Evolutionary conservation across 2,113 vertebrate genomes (phyloP).

Genomic region (Hiodon tergisus): DNA sequence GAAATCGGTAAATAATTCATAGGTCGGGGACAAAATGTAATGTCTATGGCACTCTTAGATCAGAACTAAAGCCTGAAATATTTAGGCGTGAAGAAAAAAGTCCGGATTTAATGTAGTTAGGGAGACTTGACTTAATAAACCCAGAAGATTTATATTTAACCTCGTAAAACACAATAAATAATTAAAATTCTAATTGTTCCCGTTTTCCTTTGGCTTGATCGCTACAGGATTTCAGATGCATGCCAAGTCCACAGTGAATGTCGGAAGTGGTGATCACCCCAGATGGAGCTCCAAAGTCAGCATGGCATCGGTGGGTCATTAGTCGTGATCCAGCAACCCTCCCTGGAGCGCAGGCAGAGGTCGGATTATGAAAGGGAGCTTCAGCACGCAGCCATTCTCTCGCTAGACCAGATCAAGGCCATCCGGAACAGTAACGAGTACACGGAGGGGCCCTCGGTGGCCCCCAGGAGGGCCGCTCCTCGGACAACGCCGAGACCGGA

Average conservation of each 20-base stretch:
- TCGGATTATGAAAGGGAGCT: slow-evolving; percentile 79
- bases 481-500: slow-evolving; percentile 72
- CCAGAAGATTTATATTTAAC: no score
- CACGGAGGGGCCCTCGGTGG: slow-evolving; percentile 84
- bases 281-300: slow-evolving; percentile 93
- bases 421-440: slow-evolving; percentile 94
- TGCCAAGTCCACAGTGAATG: slow-evolving; percentile 83
- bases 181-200: slow-evolving; percentile 9
- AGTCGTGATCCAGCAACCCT: slow-evolving; percentile 83
- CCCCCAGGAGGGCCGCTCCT: slow-evolving; percentile 64
- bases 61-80: no score
- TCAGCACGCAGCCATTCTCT: slow-evolving; percentile 76
- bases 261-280: slow-evolving; percentile 80
- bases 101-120: no score
- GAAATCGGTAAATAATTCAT: no score
- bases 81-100: no score
- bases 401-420: slow-evolving; percentile 94
- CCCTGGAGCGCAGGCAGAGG: slow-evolving; percentile 75
- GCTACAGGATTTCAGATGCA: slow-evolving; percentile 89
- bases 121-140: no score
- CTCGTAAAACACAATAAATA: no score
- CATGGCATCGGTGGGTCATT: slow-evolving; percentile 80
- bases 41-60: no score
- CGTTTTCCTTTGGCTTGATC: slow-evolving; percentile 36
- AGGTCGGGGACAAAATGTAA: no score